phyloP scores from a whole-genome alignment of 2,888 invertebrate species.

The Lamellibrachia columna region DNA sequence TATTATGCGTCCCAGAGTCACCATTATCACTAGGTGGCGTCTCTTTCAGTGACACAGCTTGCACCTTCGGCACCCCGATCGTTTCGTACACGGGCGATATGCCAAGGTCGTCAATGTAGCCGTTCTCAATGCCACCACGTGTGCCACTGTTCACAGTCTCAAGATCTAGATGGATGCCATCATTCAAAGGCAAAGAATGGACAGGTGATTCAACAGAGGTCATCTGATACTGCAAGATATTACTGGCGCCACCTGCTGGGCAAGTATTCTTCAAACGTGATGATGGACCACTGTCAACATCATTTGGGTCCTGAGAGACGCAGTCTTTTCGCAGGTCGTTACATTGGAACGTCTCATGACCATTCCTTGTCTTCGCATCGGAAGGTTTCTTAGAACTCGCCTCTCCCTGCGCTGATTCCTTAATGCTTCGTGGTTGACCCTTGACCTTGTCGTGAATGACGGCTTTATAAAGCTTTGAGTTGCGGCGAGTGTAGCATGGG shows the following conservation, averaged over 20 bases:
- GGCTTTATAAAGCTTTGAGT: slow-evolving; percentile 4
- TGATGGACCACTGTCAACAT: slow-evolving; percentile 40
- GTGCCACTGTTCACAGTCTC: slow-evolving; percentile 16
- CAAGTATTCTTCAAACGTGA: slow-evolving; percentile 25
- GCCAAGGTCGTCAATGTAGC: slow-evolving; percentile 18
- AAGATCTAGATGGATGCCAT: neutral
- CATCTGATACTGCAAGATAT: neutral
- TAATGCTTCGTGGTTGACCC: neutral
- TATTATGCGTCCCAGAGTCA: neutral
- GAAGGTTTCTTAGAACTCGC: neutral
- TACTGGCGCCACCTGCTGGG: neutral
- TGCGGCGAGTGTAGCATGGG: neutral
- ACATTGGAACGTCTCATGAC: neutral
- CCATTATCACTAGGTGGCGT: neutral
- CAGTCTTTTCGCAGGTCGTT: neutral
- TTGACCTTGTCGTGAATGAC: neutral
- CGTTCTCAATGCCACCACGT: neutral
- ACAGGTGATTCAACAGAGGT: neutral
- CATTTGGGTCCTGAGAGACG: neutral
- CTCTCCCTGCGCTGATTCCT: neutral
- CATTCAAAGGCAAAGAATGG: neutral
- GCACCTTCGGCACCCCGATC: neutral
- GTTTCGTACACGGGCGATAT: slow-evolving; percentile 13
- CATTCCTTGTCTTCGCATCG: neutral
- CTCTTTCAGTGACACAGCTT: neutral